Conservation (phyloP, 2,113 vertebrate genomes). For the Myodes glareolus region DNA sequence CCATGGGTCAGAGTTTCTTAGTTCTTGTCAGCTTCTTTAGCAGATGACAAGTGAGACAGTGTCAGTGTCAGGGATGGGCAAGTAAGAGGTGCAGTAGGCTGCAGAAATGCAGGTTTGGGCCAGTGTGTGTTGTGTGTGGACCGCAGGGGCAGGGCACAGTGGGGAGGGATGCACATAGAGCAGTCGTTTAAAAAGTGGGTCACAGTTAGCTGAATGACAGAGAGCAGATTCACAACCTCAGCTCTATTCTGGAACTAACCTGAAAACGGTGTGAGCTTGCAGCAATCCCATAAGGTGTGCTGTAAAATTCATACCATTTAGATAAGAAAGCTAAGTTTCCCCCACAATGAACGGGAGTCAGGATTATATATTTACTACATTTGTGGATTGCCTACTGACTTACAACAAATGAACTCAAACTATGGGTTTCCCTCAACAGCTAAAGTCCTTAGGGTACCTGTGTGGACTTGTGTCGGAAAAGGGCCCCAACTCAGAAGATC, state of each 20-base stretch:
- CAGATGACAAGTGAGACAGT: too few species aligned
- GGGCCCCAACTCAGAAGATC: conserved; percentile 95
- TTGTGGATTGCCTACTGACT: background rate
- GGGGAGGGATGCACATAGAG: too few species aligned
- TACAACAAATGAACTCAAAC: background rate
- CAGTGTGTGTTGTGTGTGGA: background rate
- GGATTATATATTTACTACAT: background rate
- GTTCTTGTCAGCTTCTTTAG: fast-evolving
- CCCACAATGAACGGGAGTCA: background rate
- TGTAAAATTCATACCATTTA: background rate
- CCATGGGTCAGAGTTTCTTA: fast-evolving
- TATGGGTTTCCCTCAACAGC: conserved; percentile 82
- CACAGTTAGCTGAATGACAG: fast-evolving
- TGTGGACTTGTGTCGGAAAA: conserved; percentile 95
- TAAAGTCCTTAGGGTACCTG: conserved; percentile 94
- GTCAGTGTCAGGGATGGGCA: background rate
- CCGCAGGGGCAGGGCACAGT: fast-evolving
- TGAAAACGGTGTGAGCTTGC: background rate
- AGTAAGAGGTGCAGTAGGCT: background rate
- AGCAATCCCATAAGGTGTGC: background rate
- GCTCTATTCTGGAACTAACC: fast-evolving
- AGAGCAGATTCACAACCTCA: background rate
- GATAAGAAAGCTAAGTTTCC: background rate
- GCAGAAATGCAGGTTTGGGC: background rate
- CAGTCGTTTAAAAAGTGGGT: fast-evolving